These are phyloP conservation scores for Drosophila algonquin DNA, from an alignment of 2,888 invertebrate species.

Conservation along the genomic window DNA sequence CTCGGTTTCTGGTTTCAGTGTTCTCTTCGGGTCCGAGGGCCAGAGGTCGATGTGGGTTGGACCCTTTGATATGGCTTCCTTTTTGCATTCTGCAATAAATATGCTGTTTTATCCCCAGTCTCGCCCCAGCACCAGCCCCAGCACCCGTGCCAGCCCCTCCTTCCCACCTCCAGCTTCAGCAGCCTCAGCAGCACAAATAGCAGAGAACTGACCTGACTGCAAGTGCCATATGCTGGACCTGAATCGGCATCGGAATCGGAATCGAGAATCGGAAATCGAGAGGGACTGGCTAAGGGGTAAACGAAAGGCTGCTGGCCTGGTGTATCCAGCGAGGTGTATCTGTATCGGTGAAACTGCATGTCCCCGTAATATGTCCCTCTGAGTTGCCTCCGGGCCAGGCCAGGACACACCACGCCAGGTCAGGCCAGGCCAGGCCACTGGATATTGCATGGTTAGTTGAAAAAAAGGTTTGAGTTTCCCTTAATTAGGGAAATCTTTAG, in stretches of 20 bases:
- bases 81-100: conserved; percentile 80
- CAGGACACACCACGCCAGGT: not conserved
- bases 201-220: conserved; percentile 34
- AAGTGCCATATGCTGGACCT: conserved; percentile 11
- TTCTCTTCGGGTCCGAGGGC: conserved; percentile 26
- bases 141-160: too few species aligned
- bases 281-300: not conserved
- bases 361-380: conserved; percentile 19
- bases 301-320: too few species aligned
- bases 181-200: conserved; percentile 28
- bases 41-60: conserved; percentile 17
- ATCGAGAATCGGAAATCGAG: conserved; percentile 15
- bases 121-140: too few species aligned
- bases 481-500: conserved; percentile 35
- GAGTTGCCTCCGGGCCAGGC: conserved; percentile 17
- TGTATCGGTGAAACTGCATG: not conserved
- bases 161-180: too few species aligned
- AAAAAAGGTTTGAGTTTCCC: conserved; percentile 32
- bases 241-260: conserved; percentile 11
- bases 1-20: conserved; percentile 41
- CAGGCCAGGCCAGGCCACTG: not conserved
- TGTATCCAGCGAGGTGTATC: conserved; percentile 4
- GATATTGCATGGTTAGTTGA: conserved; percentile 4
- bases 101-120: conserved; percentile 72
- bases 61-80: conserved; percentile 74